Evolutionary conservation across 2,888 invertebrate genomes (phyloP), one percentile per base, ranked within the genome.

Genomic region (Liopterus haemorrhoidalis): DNA sequence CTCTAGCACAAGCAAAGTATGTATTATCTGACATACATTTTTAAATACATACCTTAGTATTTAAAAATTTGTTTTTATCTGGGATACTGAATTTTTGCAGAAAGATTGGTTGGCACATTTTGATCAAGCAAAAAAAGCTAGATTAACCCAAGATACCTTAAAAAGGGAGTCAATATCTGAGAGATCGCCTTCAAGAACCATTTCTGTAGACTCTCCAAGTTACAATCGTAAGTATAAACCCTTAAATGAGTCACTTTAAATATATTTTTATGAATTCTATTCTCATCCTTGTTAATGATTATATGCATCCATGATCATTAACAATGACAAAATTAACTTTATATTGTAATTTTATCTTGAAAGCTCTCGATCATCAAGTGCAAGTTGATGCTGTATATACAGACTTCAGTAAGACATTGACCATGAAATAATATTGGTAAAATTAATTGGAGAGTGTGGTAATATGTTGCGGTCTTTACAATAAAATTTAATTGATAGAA

Each of bases 81-180:
- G 46, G n/a, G n/a, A 19, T 39, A 41, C 30, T 46, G 30, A 48
- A 38, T 25, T 49, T 40, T 63, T 62, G 25, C 54, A 91, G 81
- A 87, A 86, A 70, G 91, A 93, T 61, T 95, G 95, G 95, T 71
- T 95, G 54, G 91, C 92, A 54, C 86, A 89, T 62, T 84, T 94
- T 63, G 95, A 95, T 62, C 77, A 84, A 54, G 88, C 90, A 0
- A 92, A 95, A 64, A 91, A 89, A 63, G 77, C 83, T 51, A 79
- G 86, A 60, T 70, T 83, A 55, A 73, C 76, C 2, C 77, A 77
- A 59, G 83, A 78, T 57, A 75, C 70, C 60, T 76, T 62, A 35
- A 69, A 67, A 56, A 52, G 65, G 24, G 68, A 68, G 52, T 60
- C 64, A 3, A 53, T 60, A 20, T 46, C 54, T n/a, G 68, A 71